Base-by-base conservation (phyloP, 2,797 vertebrate species). In the Lepus oiostolus region DNA sequence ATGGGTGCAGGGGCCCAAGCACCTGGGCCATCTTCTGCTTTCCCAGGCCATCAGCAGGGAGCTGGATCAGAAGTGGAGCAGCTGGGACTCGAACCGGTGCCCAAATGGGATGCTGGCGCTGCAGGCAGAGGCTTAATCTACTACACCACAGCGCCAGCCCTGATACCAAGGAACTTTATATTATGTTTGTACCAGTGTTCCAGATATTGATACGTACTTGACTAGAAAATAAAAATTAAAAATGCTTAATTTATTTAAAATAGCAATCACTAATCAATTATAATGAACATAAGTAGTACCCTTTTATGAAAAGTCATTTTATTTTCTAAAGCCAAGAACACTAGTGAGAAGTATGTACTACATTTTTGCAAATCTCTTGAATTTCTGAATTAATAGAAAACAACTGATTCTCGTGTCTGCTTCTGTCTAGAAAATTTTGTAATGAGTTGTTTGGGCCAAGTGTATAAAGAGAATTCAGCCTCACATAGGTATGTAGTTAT, bases 171-270 rank as follows among this genome's bases (percentile, higher is more conserved):
- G 42, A 47, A 47, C 8, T 47, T 47, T 0, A 47, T 8, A 9
- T 19, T 58, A 19, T 19, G 54, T 58, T 58, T 58, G 16, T 19
- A 58, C 17, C 54, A 13, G 17, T 58, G 54, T 86, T 12, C 4
- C 71, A 71, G 24, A 42, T 75, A 24, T 47, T 89, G 58, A 67
- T 75, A 80, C 16, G 38, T 84, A 62, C n/a, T 63, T n/a, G 11
- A 24, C 30, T 83, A 81, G 24, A 35, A 89, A 96, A 71, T 2
- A 83, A 89, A 77, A 75, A 60, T 38, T 58, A 63, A 88, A 85
- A 58, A 24, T 47, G 71, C 22, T 38, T 32, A 70, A 82, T 72
- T n/a, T 17, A 62, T n/a, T 85, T 91, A 35, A 82, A 90, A 54
- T 88, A 74, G 54, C 10, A 67, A 17, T 11, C 74, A 80, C 19